phyloP scores from a whole-genome alignment of 2,113 vertebrate genomes.

The Charadrius vociferus region DNA sequence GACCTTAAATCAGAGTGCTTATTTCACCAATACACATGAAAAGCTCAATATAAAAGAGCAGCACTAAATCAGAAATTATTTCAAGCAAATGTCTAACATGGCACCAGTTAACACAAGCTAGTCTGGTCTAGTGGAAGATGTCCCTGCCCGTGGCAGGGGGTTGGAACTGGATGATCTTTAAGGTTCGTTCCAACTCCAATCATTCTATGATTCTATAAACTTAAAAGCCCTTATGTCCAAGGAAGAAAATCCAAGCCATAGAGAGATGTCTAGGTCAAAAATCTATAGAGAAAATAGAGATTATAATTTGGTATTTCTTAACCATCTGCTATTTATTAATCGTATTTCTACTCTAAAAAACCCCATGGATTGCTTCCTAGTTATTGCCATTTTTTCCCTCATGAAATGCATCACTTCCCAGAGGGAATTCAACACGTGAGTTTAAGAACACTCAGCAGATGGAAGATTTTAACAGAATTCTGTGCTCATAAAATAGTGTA shows the following conservation, averaged over 20 bases:
- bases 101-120: neutral
- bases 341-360: neutral
- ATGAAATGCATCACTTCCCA: neutral
- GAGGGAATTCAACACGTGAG: neutral
- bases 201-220: too few relatives aligned
- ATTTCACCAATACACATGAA: neutral
- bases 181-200: too few relatives aligned
- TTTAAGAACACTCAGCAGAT: neutral
- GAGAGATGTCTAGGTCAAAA: neutral
- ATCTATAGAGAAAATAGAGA: neutral
- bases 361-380: neutral
- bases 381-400: neutral
- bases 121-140: too few relatives aligned
- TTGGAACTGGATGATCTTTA: too few relatives aligned
- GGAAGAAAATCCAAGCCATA: neutral
- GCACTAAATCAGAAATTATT: neutral
- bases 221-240: neutral
- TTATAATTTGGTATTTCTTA: neutral
- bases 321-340: neutral
- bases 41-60: neutral
- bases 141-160: too few relatives aligned
- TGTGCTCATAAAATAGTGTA: neutral
- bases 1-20: neutral
- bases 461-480: neutral
- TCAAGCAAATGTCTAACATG: neutral